Conservation (phyloP, 2,113 vertebrate genomes). For the Climacteris rufus region DNA sequence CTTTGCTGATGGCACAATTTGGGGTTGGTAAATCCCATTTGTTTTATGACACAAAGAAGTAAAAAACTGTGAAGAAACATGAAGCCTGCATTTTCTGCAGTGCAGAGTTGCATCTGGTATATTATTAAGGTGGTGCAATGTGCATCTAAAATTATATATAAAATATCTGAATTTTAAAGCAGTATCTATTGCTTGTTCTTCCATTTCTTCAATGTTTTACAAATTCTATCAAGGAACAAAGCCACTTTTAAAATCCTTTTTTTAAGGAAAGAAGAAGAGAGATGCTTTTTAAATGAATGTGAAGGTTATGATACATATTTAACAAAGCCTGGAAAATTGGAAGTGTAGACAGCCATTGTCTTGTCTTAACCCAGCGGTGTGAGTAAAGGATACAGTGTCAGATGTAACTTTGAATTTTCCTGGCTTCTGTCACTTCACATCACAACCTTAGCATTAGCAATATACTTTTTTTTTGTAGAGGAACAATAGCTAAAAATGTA, state of each 20-base stretch:
- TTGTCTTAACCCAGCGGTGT: background rate
- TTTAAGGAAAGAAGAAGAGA: background rate
- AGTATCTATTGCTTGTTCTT: background rate
- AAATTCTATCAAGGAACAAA: background rate
- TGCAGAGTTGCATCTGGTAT: background rate
- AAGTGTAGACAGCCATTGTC: constrained; percentile 20
- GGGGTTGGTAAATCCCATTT: background rate
- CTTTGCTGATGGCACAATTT: background rate
- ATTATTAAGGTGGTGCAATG: background rate
- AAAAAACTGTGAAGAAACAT: background rate
- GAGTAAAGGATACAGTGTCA: constrained; percentile 25
- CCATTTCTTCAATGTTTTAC: background rate
- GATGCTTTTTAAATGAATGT: background rate
- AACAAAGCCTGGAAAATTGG: constrained; percentile 38
- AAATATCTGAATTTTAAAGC: background rate
- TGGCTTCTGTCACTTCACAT: constrained; percentile 47
- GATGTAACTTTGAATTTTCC: constrained; percentile 29
- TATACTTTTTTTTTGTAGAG: constrained; percentile 50
- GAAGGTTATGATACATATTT: background rate
- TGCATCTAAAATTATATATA: background rate
- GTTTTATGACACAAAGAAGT: background rate
- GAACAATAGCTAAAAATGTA: constrained; percentile 64
- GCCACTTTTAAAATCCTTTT: background rate
- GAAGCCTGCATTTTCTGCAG: background rate
- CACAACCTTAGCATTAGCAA: constrained; percentile 61